Percentiles rank a stretch among this genome's conserved stretches.
Evolutionary conservation across 2,113 vertebrate species (phyloP).

Genomic region (Ia io): DNA sequence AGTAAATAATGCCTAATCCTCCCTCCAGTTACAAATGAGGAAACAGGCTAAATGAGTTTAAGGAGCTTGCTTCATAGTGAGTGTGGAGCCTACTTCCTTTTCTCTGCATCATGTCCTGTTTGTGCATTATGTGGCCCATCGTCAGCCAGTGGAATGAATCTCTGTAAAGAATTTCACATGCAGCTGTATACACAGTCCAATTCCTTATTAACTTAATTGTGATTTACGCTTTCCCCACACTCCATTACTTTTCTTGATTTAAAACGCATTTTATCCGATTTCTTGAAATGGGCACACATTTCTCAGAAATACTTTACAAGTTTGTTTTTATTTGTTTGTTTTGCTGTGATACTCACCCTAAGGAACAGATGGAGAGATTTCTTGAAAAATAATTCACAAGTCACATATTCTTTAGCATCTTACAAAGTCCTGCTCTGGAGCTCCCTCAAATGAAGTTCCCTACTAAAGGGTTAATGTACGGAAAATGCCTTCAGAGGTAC

Average conservation of each 20-base stretch:
- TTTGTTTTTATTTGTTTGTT: not conserved
- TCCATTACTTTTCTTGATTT: constrained; percentile 7
- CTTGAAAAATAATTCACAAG: not conserved
- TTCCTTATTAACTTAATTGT: not conserved
- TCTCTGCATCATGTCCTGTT: not conserved
- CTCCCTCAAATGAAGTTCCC: not conserved
- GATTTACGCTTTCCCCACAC: not conserved
- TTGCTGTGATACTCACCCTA: not conserved
- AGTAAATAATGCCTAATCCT: not conserved
- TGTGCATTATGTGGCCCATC: too few species aligned
- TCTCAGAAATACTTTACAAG: not conserved
- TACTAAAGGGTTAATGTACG: not conserved
- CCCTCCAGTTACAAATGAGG: not conserved
- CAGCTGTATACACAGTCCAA: not conserved
- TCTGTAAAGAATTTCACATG: not conserved
- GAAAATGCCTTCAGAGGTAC: not conserved
- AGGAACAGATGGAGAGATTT: not conserved
- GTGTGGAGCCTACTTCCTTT: not conserved
- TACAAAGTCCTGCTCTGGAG: not conserved
- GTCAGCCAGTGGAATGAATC: not conserved
- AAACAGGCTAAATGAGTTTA: not conserved
- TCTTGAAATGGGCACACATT: not conserved
- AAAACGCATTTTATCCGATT: not conserved
- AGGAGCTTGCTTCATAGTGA: not conserved
- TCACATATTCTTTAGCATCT: not conserved